Conservation (phyloP, 1,140 invertebrate species). For the Atta texana region DNA sequence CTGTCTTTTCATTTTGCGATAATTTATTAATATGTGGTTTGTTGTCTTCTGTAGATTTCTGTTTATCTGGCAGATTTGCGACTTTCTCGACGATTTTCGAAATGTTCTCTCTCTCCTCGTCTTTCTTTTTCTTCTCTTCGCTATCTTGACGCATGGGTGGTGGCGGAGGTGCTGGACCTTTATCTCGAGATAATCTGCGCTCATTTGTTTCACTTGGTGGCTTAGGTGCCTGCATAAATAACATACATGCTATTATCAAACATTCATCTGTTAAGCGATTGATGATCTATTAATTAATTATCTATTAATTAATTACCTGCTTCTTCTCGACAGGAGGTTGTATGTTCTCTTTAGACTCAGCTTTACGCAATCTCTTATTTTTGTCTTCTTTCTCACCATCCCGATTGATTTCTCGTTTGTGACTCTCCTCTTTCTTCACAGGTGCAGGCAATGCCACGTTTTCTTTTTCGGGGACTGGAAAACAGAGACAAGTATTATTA, state of each 20-base stretch:
- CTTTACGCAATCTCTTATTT: conserved; percentile 85
- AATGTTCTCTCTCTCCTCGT: conserved; percentile 79
- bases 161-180: conserved; percentile 87
- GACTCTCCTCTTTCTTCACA: conserved; percentile 83
- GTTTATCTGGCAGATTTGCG: conserved; percentile 68
- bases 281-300: not conserved
- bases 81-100: conserved; percentile 73
- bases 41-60: conserved; percentile 60
- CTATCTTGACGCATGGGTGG: conserved; percentile 82
- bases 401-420: conserved; percentile 85
- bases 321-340: conserved; percentile 86
- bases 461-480: conserved; percentile 83
- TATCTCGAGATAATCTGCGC: conserved; percentile 85
- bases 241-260: not conserved
- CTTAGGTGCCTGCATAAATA: conserved; percentile 82
- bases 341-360: conserved; percentile 85
- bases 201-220: conserved; percentile 82
- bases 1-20: conserved; percentile 32
- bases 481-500: conserved; percentile 36
- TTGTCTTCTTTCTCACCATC: conserved; percentile 86
- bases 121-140: conserved; percentile 78
- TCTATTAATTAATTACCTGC: conserved; percentile 79
- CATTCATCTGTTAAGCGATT: not conserved
- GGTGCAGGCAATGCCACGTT: conserved; percentile 77
- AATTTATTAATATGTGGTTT: conserved; percentile 49